Conservation (phyloP, 2,797 vertebrate genomes). For the Hoplostethus mediterraneus region DNA sequence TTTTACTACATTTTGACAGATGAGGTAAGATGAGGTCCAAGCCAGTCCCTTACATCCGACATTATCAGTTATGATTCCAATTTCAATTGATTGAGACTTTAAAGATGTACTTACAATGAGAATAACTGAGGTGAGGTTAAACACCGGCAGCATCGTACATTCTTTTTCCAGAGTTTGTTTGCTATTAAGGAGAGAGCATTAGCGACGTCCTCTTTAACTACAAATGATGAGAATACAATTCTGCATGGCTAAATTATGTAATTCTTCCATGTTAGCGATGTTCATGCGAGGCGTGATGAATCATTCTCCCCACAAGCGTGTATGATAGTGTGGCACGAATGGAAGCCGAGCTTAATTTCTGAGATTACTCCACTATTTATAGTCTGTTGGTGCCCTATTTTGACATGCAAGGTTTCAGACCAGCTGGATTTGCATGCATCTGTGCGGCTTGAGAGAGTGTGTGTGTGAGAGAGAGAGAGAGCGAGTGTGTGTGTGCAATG, state of each 20-base stretch:
- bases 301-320: not conserved
- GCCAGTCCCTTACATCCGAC: not conserved
- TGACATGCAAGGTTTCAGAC: slow-evolving; percentile 40
- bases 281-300: slow-evolving; percentile 1
- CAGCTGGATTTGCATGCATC: slow-evolving; percentile 30
- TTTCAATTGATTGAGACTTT: not conserved
- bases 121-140: not conserved
- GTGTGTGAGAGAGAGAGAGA: slow-evolving; percentile 1
- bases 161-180: not conserved
- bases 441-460: not conserved
- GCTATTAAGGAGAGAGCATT: not conserved
- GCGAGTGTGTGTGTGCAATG: slow-evolving; percentile 22
- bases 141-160: not conserved
- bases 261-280: slow-evolving; percentile 4
- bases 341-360: not conserved
- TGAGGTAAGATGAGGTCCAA: not conserved
- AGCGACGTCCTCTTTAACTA: no score
- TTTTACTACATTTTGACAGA: no score
- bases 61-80: not conserved
- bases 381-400: slow-evolving; percentile 12
- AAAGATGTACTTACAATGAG: not conserved
- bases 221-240: not conserved
- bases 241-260: not conserved
- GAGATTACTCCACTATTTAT: not conserved
- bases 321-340: not conserved